These are phyloP conservation scores for Eunapius fragilis DNA, from an alignment of 37 sponge, comb jelly and placozoan species.

Conservation along the genomic window DNA sequence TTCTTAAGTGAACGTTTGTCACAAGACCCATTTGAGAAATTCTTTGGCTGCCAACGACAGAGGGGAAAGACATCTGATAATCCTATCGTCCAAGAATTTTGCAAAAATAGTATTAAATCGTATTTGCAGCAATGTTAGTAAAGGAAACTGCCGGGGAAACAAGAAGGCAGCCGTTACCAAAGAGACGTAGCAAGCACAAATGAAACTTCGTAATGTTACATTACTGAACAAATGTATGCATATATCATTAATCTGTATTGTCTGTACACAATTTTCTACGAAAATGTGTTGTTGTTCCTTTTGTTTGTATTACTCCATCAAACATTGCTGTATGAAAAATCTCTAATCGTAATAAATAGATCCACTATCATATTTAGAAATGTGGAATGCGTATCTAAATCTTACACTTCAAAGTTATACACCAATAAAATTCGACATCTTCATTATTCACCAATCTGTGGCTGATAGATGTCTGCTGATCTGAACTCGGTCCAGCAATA, in stretches of 20 bases:
- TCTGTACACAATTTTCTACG: conserved; percentile 6
- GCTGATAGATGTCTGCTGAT: neutral
- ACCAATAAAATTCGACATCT: conserved; percentile 30
- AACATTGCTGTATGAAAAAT: conserved; percentile 30
- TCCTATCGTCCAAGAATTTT: conserved; percentile 50
- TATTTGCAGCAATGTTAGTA: conserved; percentile 3
- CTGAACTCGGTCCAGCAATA: neutral
- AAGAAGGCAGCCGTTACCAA: conserved; percentile 11
- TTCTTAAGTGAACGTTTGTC: conserved; percentile 33
- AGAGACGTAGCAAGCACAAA: neutral
- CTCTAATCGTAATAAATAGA: conserved; percentile 37
- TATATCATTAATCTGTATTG: neutral
- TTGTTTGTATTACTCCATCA: conserved; percentile 53
- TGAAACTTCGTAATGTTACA: neutral
- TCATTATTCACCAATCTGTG: conserved; percentile 3
- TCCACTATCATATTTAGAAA: conserved; percentile 35
- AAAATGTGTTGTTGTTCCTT: conserved; percentile 22
- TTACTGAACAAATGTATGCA: neutral
- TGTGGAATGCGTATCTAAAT: neutral
- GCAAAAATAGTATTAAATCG: conserved; percentile 49
- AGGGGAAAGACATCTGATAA: conserved; percentile 42
- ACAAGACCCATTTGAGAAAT: conserved; percentile 55
- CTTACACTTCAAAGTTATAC: conserved; percentile 17
- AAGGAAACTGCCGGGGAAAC: conserved; percentile 47
- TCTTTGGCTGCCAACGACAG: conserved; percentile 55